Evolutionary conservation across 2,113 vertebrate genomes (phyloP), one percentile per base, ranked within the genome.

Genomic region (Nycticorax nycticorax): DNA sequence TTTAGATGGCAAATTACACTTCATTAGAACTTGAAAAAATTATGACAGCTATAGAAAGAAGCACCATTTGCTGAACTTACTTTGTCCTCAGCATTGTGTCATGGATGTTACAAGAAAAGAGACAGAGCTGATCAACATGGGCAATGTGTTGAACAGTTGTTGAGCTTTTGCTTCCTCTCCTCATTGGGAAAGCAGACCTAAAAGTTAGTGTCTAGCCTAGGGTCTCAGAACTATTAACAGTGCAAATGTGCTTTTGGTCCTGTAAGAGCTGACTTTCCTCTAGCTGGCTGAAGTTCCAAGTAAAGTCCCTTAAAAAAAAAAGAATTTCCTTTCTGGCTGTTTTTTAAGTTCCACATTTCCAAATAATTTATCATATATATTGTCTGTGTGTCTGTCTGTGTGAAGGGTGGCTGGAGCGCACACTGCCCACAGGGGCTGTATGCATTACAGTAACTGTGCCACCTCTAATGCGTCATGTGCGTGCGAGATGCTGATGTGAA

Each of bases 381-480:
- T 41, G 39, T 30, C 63, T 33, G 14, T 45, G 32, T 33, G 19
- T 60, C 18, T 64, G 4, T 18, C 21, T 56, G 35, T n/a, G 52
- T n/a, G 57, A 23, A 23, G 17, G 8, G 8, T 3, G 33, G 4
- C 35, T 69, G 48, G 9, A 57, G 33, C 14, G 11, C 2, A 2
- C 8, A 1, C 16, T 75, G 14, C 15, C 12, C 5, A 1, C 32
- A 39, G 3, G 12, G 12, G 6, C 2, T 56, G 13, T 48, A 8
- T 17, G 6, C 32, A 10, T 55, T 45, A n/a, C 11, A 19, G 21
- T 47, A 41, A 60, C n/a, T 26, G 10, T 28, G 21, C 21, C 22
- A 10, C 11, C 3, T 56, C 15, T 35, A n/a, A 17, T 2, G 2
- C 0, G 0, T 3, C 33, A 41, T 3, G 6, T 32, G 14, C 1